Conservation (phyloP, 2,797 vertebrate species). For the Paratrypauchen microcephalus region DNA sequence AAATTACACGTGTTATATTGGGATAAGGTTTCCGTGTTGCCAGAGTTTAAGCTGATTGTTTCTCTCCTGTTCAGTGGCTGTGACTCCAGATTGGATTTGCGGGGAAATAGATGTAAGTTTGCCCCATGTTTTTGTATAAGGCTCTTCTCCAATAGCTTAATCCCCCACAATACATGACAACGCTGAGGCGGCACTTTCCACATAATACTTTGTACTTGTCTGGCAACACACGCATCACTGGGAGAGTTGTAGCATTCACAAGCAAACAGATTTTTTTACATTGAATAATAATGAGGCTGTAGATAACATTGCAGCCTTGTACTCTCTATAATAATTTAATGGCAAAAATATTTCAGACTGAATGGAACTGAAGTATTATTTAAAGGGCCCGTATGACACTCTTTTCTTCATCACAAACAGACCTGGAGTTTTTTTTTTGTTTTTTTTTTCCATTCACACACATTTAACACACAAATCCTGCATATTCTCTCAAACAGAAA, state of each 20-base stretch:
- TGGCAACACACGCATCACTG: conserved; percentile 24
- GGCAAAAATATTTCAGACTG: conserved; percentile 25
- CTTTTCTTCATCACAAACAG: too few relatives aligned
- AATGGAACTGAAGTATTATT: background rate
- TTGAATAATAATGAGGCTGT: conserved; percentile 21
- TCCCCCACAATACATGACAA: conserved; percentile 51
- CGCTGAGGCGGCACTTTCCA: conserved; percentile 50
- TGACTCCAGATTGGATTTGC: conserved; percentile 54
- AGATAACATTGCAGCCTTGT: conserved; percentile 11
- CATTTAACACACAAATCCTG: too few relatives aligned
- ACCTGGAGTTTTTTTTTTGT: too few relatives aligned
- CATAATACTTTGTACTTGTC: conserved; percentile 39
- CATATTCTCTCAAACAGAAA: too few relatives aligned
- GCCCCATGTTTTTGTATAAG: conserved; percentile 47
- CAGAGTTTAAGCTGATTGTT: conserved; percentile 48
- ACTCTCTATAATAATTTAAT: conserved; percentile 5
- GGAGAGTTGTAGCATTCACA: background rate
- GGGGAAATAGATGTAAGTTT: conserved; percentile 51
- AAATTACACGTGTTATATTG: conserved; percentile 33
- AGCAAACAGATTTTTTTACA: conserved; percentile 11
- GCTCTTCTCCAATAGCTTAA: conserved; percentile 52
- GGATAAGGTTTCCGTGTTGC: conserved; percentile 22
- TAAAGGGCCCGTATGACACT: too few relatives aligned
- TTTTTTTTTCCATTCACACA: too few relatives aligned
- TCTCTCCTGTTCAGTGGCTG: conserved; percentile 54